Base-by-base conservation (phyloP, 2,888 invertebrate genomes). In the Halictus ligatus region DNA sequence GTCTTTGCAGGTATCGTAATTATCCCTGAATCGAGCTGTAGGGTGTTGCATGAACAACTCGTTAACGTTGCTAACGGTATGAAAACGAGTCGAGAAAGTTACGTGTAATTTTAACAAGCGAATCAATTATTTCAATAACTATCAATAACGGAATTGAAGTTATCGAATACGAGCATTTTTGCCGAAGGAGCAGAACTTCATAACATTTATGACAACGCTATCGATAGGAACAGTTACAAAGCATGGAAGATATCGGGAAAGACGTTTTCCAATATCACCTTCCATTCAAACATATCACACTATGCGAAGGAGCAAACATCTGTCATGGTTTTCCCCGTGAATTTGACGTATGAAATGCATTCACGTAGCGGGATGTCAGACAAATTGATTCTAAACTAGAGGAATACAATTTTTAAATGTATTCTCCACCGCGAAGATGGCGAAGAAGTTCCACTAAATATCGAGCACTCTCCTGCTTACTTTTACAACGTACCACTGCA, bases 211-310 rank as follows among this genome's bases (percentile, higher is more conserved):
- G 48, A 54, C 48, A 48, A 18, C 21, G 21, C n/a, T 21, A 69
- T 21, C 12, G 46, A 54, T 21, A 43, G 1, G 15, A 18, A 13
- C 46, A 13, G 29, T 48, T 67, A 67, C 12, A 46, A 6, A 29
- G 50, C 46, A 29, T 40, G 43, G 71, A 71, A 40, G 15, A 67
- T 50, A 71, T 18, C 18, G 50, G 15, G 12, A 69, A 54, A 43
- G 69, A 54, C 71, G 50, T 78, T 40, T 71, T 43, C 72, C 78
- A 72, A 50, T 72, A 78, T 43, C 50, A 43, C n/a, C 25, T 25
- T 13, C 18, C 71, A 15, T 29, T n/a, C 69, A 13, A 71, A 40
- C 67, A 48, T 78, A 71, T 69, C 46, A 78, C 25, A 29, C 29
- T 64, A 76, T 35, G 12, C 48, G 29, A 12, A 40, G 50, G 58